phyloP scores from a whole-genome alignment of 2,888 invertebrate genomes.

The Serripes groenlandicus region DNA sequence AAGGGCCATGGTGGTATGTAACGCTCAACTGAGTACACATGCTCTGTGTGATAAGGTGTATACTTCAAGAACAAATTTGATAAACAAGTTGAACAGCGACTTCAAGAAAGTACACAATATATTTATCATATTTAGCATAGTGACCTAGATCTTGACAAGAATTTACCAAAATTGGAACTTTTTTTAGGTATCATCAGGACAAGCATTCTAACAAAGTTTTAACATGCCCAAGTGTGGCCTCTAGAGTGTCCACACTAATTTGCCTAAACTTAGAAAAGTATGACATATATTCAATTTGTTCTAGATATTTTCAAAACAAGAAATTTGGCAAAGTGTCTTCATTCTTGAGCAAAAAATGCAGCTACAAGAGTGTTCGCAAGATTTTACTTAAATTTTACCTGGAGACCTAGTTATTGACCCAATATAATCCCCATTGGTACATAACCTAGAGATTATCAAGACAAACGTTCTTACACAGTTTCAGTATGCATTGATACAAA shows the following conservation, averaged over 20 bases:
- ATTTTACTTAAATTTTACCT: not conserved
- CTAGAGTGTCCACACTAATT: not conserved
- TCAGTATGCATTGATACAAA: too few species aligned
- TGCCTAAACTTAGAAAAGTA: too few species aligned
- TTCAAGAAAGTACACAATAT: not conserved
- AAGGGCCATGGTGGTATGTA: too few species aligned
- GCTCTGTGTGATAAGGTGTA: too few species aligned
- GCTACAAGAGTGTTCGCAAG: not conserved
- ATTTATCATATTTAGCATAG: not conserved
- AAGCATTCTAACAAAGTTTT: not conserved
- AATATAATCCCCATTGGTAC: not conserved
- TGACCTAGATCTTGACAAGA: not conserved
- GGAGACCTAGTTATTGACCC: not conserved
- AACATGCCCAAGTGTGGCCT: not conserved
- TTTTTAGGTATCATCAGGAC: not conserved
- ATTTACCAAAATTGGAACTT: not conserved
- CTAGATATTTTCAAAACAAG: not conserved
- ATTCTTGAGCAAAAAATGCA: too few species aligned
- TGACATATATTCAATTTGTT: too few species aligned
- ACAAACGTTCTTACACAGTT: not conserved
- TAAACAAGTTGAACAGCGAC: not conserved
- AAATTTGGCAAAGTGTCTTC: too few species aligned
- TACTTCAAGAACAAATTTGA: not conserved
- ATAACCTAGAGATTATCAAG: not conserved
- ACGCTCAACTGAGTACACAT: too few species aligned